A percentile compares a stretch with the other conserved stretches of the same genome.
phyloP scores from a whole-genome alignment of 2,888 invertebrate genomes.

The Ophion slaviceki region DNA sequence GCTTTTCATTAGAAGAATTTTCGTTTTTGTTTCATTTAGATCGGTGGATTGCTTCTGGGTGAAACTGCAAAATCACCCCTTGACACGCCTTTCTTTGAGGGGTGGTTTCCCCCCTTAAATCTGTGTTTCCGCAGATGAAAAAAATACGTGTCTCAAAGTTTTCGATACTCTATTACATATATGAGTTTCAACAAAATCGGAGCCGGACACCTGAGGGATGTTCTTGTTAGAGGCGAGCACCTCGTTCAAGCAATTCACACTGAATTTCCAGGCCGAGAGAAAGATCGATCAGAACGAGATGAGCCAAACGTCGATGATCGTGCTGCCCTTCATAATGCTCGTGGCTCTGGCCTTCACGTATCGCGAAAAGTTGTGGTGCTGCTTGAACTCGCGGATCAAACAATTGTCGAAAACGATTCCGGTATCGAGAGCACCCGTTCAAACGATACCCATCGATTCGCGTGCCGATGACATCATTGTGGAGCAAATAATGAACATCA shows the following conservation, averaged over 20 bases:
- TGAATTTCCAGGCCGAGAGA: slow-evolving; percentile 85
- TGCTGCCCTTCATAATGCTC: slow-evolving; percentile 87
- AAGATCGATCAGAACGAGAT: slow-evolving; percentile 91
- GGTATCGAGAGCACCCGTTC: slow-evolving; percentile 71
- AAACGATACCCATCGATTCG: slow-evolving; percentile 78
- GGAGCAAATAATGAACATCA: slow-evolving; percentile 82
- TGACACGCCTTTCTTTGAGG: too few species aligned
- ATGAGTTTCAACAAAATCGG: too few species aligned
- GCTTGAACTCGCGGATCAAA: slow-evolving; percentile 83
- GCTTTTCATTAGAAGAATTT: too few species aligned
- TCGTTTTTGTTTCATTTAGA: too few species aligned
- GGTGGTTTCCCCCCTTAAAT: too few species aligned
- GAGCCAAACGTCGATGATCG: slow-evolving; percentile 90
- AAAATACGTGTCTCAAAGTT: too few species aligned
- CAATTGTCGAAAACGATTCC: slow-evolving; percentile 77
- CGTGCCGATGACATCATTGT: slow-evolving; percentile 82
- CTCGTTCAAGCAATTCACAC: slow-evolving; percentile 89
- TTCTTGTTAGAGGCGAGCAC: slow-evolving; percentile 87
- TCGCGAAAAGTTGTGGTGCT: slow-evolving; percentile 85
- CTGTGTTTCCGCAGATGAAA: too few species aligned
- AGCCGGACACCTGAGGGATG: too few species aligned
- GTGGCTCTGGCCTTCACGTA: slow-evolving; percentile 87
- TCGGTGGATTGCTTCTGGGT: too few species aligned
- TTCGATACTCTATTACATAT: too few species aligned
- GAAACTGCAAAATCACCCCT: too few species aligned